phyloP scores from a whole-genome alignment of 2,113 vertebrate species.

The Mobula birostris region DNA sequence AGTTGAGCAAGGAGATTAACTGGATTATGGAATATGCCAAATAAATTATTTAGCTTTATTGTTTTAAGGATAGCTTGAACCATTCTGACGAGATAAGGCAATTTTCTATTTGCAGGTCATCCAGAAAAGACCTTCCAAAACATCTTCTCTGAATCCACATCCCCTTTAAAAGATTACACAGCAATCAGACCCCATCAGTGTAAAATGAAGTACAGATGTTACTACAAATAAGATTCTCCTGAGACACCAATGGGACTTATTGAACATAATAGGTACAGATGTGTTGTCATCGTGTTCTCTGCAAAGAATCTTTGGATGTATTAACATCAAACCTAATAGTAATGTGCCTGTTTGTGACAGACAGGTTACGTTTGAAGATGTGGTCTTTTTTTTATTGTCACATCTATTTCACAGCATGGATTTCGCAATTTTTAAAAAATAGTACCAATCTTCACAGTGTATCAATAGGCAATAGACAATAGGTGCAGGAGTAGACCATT shows the following conservation, averaged over 20 bases:
- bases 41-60: no score
- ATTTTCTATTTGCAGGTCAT: neutral
- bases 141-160: neutral
- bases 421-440: neutral
- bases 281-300: neutral
- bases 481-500: no score
- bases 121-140: neutral
- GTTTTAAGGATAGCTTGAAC: neutral
- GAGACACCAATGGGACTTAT: neutral
- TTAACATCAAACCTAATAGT: neutral
- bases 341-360: neutral
- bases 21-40: neutral
- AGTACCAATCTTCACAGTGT: neutral
- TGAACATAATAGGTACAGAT: neutral
- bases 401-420: neutral
- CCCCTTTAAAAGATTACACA: neutral
- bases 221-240: neutral
- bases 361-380: neutral
- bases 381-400: neutral
- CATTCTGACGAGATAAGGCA: neutral
- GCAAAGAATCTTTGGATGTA: neutral
- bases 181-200: neutral
- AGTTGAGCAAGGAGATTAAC: neutral
- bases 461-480: no score
- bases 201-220: neutral